A percentile compares a stretch with the other conserved stretches of the same genome.
phyloP scores from a whole-genome alignment of 2,797 vertebrate species.

The Ciconia nigra region DNA sequence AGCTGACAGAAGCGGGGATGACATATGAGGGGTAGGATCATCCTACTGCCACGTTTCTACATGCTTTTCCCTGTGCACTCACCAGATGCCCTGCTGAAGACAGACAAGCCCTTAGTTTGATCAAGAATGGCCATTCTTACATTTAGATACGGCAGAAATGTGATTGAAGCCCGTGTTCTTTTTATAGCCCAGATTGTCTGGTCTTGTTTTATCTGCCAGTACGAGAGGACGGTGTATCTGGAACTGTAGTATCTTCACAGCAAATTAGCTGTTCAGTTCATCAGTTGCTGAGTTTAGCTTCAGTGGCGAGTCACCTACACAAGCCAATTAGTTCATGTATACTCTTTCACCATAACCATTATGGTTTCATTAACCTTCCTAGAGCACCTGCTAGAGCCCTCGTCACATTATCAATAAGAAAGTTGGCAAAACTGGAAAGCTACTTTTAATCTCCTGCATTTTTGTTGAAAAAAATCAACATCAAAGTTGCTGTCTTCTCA shows the following conservation, averaged over 20 bases:
- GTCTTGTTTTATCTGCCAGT: not conserved
- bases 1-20: not conserved
- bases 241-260: not conserved
- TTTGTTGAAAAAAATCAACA: slow-evolving; percentile 34
- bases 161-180: not conserved
- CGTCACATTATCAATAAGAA: not conserved
- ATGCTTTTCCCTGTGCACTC: not conserved
- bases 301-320: not conserved
- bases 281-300: not conserved
- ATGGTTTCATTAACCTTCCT: not conserved
- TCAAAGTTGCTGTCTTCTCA: slow-evolving; percentile 52
- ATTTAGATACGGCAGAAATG: not conserved
- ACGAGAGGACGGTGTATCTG: not conserved
- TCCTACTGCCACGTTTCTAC: not conserved
- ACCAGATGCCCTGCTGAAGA: not conserved
- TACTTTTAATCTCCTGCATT: not conserved
- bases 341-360: not conserved
- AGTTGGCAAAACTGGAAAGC: not conserved
- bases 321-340: not conserved
- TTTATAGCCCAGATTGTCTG: not conserved
- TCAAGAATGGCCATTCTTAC: not conserved
- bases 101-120: not conserved
- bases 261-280: not conserved
- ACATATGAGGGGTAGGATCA: not conserved
- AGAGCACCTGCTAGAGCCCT: not conserved